Evolutionary conservation across 64 coral and sea anemone species (phyloP), one percentile per base, ranked within the genome.

Genomic region (Dendrophyllia cribrosa): DNA sequence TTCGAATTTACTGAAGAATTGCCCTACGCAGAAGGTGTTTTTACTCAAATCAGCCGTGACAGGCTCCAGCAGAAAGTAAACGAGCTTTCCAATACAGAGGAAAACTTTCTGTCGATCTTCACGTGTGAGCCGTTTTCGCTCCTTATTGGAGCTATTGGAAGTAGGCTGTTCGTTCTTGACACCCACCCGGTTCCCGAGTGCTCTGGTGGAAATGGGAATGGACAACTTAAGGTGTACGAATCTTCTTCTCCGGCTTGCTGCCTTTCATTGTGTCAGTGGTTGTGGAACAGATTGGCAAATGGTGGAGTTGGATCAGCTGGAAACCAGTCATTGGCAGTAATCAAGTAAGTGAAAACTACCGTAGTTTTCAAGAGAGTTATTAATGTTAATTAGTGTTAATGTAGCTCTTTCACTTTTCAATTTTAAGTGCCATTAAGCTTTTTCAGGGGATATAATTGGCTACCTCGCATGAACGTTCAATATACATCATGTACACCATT

Each of bases 161-260:
- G 46, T 43, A 77, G 51, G 74, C 74, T 56, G 44, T 77, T 77
- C 74, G 46, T 77, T 56, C 13, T 77, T 0, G 74, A 77, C 45
- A 77, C 74, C 44, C 74, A 77, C 51, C 45, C 44, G 19, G 74
- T 77, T 17, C 43, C 74, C 46, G 74, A 48, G 19, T 17, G 20
- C 2, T 56, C 46, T 43, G 74, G 74, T 17, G 74, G 74, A 77
- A 77, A 77, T 51, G 74, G 74, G 43, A 77, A 77, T 7, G 74
- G 74, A 5, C 45, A 48, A 77, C 19, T 77, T 77, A 48, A 51
- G 44, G 21, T 47, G 44, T 77, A 77, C 19, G 74, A 77, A 56
- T 77, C 74, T 77, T 17, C 44, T 43, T 51, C 74, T 56, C 44
- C 44, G 20, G 8, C 13, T 17, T 51, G 74, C 51, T 77, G 74